Base-by-base conservation (phyloP, 2,888 invertebrate genomes). In the Lumbricus terrestris region DNA sequence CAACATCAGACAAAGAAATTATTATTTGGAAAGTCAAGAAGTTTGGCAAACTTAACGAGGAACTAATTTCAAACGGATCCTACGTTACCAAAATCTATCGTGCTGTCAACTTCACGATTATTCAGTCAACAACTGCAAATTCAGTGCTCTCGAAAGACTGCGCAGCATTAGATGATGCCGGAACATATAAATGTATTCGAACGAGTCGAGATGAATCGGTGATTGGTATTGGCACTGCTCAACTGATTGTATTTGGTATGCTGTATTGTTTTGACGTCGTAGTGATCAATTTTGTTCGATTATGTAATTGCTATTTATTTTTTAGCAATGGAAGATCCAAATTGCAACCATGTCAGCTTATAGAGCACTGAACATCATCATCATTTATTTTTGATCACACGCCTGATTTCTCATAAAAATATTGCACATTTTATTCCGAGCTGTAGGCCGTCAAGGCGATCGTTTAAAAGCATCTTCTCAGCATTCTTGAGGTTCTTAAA, bases 131-230 rank as follows among this genome's bases (percentile, higher is more conserved):
- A 69, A n/a, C 29, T 69, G 69, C 29, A 69, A 69, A 69, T 11
- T 69, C 69, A 16, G 0, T 69, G 29, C 69, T 69, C 69, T 13
- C 8, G 1, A 69, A 69, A n/a, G n/a, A 69, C 8, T 13, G 13
- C n/a, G 29, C 69, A 69, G n/a, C 5, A n/a, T n/a, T 69, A n/a
- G 69, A n/a, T n/a, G 69, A 69, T 69, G n/a, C 29, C n/a, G 69
- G 69, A 69, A 69, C 69, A n/a, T 69, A 69, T n/a, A 69, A n/a
- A n/a, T 69, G 69, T n/a, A 69, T 69, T 69, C 69, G 69, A 69
- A 69, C 69, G n/a, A 13, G 69, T 69, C n/a, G 8, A 69, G 8
- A 69, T 0, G 69, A n/a, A 69, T 69, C 16, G 29, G 69, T 69
- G n/a, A 69, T 69, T 69, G 69, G 54, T 29, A 54, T 54, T 54